A percentile compares a stretch with the other conserved stretches of the same genome.
Evolutionary conservation across 2,113 vertebrate genomes (phyloP).

Genomic region (Nanorana parkeri): DNA sequence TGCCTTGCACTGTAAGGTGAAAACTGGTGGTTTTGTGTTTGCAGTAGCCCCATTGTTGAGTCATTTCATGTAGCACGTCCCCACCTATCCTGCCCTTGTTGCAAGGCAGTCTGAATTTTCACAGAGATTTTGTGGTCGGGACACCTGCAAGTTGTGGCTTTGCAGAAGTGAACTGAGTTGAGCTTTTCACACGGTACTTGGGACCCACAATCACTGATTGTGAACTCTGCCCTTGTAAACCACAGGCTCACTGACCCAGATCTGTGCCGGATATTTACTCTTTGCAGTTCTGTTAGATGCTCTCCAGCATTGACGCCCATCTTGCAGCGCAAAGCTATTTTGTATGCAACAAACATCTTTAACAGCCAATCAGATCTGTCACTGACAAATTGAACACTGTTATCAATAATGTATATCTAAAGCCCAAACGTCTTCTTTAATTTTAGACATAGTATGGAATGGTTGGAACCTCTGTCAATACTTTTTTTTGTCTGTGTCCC

Average conservation of each 20-base stretch:
- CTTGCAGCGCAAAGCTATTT: too few species aligned
- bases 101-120: neutral
- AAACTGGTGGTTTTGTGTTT: slow-evolving; percentile 22
- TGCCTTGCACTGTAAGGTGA: neutral
- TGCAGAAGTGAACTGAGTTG: neutral
- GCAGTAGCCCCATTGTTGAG: slow-evolving; percentile 8
- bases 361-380: too few species aligned
- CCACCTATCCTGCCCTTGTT: slow-evolving; percentile 7
- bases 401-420: too few species aligned
- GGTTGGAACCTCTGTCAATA: too few species aligned
- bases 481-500: too few species aligned
- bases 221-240: neutral
- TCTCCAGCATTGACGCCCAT: too few species aligned
- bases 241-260: neutral
- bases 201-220: slow-evolving; percentile 21
- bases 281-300: too few species aligned
- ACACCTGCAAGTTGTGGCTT: slow-evolving; percentile 15
- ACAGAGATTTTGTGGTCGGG: slow-evolving; percentile 32
- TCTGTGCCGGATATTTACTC: neutral
- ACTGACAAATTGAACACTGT: too few species aligned
- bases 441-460: too few species aligned
- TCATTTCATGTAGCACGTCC: slow-evolving; percentile 2
- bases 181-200: slow-evolving; percentile 41
- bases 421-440: too few species aligned
- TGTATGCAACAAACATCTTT: too few species aligned